These are phyloP conservation scores for Ptychodera flava DNA, from an alignment of 35 echinoderm and acorn worm species.

Conservation along the genomic window DNA sequence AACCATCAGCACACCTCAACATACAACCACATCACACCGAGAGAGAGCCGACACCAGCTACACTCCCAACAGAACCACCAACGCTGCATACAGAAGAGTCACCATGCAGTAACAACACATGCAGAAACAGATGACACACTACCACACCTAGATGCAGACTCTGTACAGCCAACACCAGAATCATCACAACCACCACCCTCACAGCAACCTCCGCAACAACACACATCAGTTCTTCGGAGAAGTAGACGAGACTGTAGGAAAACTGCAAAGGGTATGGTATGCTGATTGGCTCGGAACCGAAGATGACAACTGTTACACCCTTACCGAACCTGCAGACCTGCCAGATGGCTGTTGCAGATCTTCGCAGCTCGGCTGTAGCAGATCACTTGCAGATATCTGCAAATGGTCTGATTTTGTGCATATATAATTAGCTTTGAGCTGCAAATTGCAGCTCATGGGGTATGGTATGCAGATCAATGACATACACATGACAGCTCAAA, in stretches of 20 bases:
- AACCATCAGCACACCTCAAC: not conserved
- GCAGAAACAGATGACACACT: not conserved
- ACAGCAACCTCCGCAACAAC: not conserved
- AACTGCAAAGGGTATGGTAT: not conserved
- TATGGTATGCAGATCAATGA: too few relatives aligned
- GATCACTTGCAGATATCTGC: too few relatives aligned
- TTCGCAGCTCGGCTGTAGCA: too few relatives aligned
- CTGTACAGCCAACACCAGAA: not conserved
- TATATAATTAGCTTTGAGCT: too few relatives aligned
- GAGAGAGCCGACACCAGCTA: too few relatives aligned
- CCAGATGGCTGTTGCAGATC: too few relatives aligned
- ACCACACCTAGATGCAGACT: not conserved
- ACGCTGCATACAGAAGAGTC: not conserved
- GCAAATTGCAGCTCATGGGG: too few relatives aligned
- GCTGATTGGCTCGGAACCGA: not conserved
- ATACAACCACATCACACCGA: too few relatives aligned
- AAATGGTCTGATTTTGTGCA: too few relatives aligned
- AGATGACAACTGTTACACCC: too few relatives aligned
- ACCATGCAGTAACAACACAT: not conserved
- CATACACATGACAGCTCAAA: too few relatives aligned
- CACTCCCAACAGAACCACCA: not conserved
- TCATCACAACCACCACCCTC: not conserved
- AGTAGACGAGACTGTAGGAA: not conserved
- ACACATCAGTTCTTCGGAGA: not conserved
- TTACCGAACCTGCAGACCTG: too few relatives aligned